Conservation (phyloP, 2,797 vertebrate genomes). For the Furcifer pardalis region DNA sequence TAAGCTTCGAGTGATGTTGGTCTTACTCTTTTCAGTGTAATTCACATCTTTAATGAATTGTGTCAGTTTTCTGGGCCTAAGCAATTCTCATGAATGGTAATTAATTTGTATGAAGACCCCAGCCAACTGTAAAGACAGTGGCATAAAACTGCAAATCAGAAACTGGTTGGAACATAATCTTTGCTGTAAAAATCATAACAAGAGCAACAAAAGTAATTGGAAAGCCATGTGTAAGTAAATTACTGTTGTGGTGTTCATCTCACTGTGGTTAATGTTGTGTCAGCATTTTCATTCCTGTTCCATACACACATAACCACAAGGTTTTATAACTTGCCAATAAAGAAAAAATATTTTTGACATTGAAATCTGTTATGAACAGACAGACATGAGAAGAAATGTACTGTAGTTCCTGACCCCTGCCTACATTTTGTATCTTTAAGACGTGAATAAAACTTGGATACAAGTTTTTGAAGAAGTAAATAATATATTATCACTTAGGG, state of each 20-base stretch:
- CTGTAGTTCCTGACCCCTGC: background rate
- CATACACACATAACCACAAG: background rate
- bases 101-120: conserved; percentile 65
- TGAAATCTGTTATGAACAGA: background rate
- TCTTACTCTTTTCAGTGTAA: background rate
- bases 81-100: conserved; percentile 64
- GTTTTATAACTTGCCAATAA: conserved; percentile 52
- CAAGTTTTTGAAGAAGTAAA: too few relatives aligned
- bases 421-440: too few relatives aligned
- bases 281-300: conserved; percentile 61
- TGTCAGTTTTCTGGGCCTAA: conserved; percentile 60
- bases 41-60: conserved; percentile 58
- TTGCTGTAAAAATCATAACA: conserved; percentile 69
- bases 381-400: conserved; percentile 15
- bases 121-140: conserved; percentile 59
- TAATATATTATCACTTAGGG: too few relatives aligned
- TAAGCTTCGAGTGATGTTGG: background rate
- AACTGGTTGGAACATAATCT: conserved; percentile 67
- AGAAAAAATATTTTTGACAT: conserved; percentile 28
- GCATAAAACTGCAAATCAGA: conserved; percentile 60
- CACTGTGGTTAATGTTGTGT: conserved; percentile 63
- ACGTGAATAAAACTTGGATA: too few relatives aligned
- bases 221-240: conserved; percentile 66
- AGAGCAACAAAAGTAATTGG: conserved; percentile 65
- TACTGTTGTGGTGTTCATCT: conserved; percentile 29